Evolutionary conservation across 2,797 vertebrate genomes (phyloP).

Genomic region (Lemur catta): DNA sequence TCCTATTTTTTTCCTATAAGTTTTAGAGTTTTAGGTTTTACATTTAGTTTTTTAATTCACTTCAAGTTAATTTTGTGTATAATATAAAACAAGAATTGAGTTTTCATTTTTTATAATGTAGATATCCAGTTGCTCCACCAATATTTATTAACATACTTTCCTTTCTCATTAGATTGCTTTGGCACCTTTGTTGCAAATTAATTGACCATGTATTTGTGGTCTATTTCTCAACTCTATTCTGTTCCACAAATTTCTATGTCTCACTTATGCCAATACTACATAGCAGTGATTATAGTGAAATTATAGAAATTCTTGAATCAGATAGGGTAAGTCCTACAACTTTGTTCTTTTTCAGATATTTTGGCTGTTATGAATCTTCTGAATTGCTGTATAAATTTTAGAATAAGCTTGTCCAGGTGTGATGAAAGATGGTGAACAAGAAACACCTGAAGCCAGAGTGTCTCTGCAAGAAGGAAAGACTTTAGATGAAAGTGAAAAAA

Average conservation of each 20-base stretch:
- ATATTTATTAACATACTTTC: conserved; percentile 10
- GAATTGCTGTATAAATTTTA: neutral
- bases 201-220: neutral
- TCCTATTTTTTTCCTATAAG: neutral
- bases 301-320: neutral
- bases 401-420: neutral
- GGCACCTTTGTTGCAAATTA: neutral
- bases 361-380: neutral
- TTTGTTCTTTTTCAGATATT: neutral
- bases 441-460: no score
- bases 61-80: neutral
- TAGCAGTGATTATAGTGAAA: neutral
- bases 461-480: no score
- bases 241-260: neutral
- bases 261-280: neutral
- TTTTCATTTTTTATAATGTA: neutral
- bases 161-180: neutral
- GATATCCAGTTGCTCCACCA: neutral
- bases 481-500: no score
- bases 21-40: neutral
- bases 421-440: no score
- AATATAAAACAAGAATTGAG: neutral
- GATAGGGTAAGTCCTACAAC: neutral
- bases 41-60: conserved; percentile 1
- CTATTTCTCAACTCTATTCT: neutral